phyloP scores from a whole-genome alignment of 2,888 invertebrate species.

The Cepaea hortensis region DNA sequence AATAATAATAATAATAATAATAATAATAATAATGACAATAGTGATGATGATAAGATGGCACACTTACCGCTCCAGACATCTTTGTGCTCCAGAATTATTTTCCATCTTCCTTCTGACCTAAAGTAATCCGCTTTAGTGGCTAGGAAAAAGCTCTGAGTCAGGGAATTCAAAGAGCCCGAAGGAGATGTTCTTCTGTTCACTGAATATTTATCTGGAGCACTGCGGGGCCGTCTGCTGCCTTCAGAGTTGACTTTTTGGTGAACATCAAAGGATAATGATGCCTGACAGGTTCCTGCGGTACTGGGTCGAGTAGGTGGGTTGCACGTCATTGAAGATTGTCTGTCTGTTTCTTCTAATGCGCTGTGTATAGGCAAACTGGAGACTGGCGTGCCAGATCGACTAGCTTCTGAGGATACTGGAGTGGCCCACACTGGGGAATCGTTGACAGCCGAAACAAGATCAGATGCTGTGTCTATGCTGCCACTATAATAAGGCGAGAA shows the following conservation, averaged over 20 bases:
- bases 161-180: slow-evolving; percentile 61
- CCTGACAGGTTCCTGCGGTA: slow-evolving; percentile 14
- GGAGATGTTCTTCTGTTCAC: slow-evolving; percentile 53
- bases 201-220: slow-evolving; percentile 49
- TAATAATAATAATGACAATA: not conserved
- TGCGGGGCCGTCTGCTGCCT: slow-evolving; percentile 52
- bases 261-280: slow-evolving; percentile 28
- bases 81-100: slow-evolving; percentile 60
- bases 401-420: not conserved
- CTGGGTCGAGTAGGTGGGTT: not conserved
- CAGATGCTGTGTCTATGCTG: slow-evolving; percentile 24
- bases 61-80: slow-evolving; percentile 70
- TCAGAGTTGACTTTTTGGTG: not conserved
- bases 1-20: not conserved
- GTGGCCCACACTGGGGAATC: slow-evolving; percentile 4
- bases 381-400: not conserved
- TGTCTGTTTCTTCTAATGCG: not conserved
- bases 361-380: not conserved
- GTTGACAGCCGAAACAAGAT: not conserved
- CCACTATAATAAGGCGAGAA: slow-evolving; percentile 1
- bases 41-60: not conserved
- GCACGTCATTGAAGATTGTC: not conserved
- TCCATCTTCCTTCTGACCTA: slow-evolving; percentile 68
- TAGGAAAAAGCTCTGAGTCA: slow-evolving; percentile 67
- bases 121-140: slow-evolving; percentile 70